Evolutionary conservation across 1,140 invertebrate species (phyloP), one percentile per base, ranked within the genome.

Genomic region (Listronotus oregonensis): DNA sequence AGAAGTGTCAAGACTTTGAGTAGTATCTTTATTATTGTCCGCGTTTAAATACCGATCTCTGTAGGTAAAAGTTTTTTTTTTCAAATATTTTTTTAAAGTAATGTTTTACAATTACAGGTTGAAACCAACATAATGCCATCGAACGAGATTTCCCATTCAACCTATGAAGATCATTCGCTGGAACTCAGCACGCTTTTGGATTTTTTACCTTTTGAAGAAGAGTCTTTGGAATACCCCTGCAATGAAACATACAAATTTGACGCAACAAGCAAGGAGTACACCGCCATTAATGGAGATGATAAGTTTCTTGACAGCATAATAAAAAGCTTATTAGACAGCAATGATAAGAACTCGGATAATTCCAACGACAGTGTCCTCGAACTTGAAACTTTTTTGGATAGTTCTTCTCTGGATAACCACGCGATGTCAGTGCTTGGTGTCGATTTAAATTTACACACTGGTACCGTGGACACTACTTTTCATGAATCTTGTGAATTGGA

Each of bases 401-500:
- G 44, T 34, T 69, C 63, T 6, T 57, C 49, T 15, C 7, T 70
- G 17, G 64, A 67, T 27, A 68, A 68, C 52, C 39, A 60, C 12
- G 43, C 46, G n/a, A 69, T 71, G 51, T 74, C 74, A 49, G 70
- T 74, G 34, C 60, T 76, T 9, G 74, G 72, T 15, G 72, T 73
- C 0, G 67, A 74, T 66, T 62, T 76, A 15, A 66, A 73, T 50
- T 63, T 74, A 18, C 59, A 69, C 6, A 63, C 58, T 31, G 49
- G 54, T 27, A 44, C 56, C 11, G 11, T 62, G 7, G 63, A 64
- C 11, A 39, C n/a, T 11, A 40, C 40, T 40, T 56, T 67, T 15
- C 57, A 54, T 8, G 47, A 65, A n/a, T 46, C 54, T 11, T 57
- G 39, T 43, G 67, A 71, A 18, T 40, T 66, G 11, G 67, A 69